Conservation (phyloP, 2,888 invertebrate species). For the Hirtodrosophila confusa region DNA sequence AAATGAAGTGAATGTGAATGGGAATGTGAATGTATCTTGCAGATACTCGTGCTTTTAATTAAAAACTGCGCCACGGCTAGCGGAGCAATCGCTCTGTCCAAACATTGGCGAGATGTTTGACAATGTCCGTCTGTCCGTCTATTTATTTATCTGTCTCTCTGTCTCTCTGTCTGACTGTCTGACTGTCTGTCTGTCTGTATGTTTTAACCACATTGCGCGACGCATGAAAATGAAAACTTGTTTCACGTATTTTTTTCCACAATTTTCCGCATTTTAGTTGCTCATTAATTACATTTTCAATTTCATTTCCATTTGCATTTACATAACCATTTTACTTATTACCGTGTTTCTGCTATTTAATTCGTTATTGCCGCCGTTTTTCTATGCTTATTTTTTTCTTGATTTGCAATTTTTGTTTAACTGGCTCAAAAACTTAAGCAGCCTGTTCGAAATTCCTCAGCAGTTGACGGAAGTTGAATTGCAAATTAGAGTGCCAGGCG, state of each 20-base stretch:
- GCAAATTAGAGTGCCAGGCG: constrained; percentile 63
- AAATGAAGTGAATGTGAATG: constrained; percentile 18
- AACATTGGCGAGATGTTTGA: constrained; percentile 67
- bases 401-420: constrained; percentile 22
- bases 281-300: constrained; percentile 76
- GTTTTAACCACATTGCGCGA: constrained; percentile 35
- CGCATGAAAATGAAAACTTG: constrained; percentile 64
- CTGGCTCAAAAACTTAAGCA: constrained; percentile 40
- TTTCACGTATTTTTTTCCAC: constrained; percentile 62
- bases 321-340: constrained; percentile 68
- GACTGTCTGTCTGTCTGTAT: constrained; percentile 6
- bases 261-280: constrained; percentile 72
- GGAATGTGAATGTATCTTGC: constrained; percentile 70
- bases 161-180: constrained; percentile 18
- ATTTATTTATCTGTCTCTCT: background rate
- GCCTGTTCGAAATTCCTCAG: constrained; percentile 50
- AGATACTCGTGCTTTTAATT: constrained; percentile 63
- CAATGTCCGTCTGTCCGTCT: constrained; percentile 46
- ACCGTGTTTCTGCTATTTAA: constrained; percentile 29
- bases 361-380: constrained; percentile 25
- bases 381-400: constrained; percentile 3
- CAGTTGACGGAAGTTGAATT: constrained; percentile 75
- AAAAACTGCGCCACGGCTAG: constrained; percentile 38
- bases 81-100: constrained; percentile 63
- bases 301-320: constrained; percentile 62